These are phyloP conservation scores for Phalacrocorax aristotelis DNA, from an alignment of 2,113 vertebrate genomes.

Conservation along the genomic window DNA sequence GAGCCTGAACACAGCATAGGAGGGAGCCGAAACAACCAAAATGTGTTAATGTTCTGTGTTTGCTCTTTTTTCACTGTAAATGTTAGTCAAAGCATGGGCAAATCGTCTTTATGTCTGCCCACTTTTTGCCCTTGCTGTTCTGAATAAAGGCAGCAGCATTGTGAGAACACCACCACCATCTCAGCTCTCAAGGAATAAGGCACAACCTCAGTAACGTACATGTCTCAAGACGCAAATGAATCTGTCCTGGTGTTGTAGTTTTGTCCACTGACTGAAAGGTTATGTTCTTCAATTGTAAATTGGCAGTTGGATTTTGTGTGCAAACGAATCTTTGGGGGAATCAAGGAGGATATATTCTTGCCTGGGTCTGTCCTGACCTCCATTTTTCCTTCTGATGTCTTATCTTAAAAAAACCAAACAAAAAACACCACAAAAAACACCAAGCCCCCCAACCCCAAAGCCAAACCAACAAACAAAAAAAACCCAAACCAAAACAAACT, in stretches of 20 bases:
- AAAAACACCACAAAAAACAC: no score
- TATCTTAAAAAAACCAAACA: neutral
- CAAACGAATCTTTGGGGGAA: neutral
- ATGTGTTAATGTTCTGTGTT: neutral
- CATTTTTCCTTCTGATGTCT: neutral
- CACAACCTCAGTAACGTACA: rapidly evolving
- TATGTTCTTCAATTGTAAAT: neutral
- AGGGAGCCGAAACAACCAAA: neutral
- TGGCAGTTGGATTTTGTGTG: neutral
- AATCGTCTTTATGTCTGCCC: neutral
- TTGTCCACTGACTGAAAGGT: neutral
- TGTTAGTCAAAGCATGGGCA: neutral
- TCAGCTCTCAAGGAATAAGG: neutral
- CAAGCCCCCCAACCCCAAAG: no score
- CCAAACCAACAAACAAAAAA: neutral
- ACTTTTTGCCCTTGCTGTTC: neutral
- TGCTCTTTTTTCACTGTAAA: neutral
- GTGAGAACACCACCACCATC: neutral
- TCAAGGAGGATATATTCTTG: neutral
- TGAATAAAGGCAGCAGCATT: neutral
- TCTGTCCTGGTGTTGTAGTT: neutral
- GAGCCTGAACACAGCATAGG: neutral
- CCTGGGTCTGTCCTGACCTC: neutral
- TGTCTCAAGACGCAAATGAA: neutral
- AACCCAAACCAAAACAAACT: neutral